Evolutionary conservation across 2,113 vertebrate genomes (phyloP).

Genomic region (Lagopus leucura): DNA sequence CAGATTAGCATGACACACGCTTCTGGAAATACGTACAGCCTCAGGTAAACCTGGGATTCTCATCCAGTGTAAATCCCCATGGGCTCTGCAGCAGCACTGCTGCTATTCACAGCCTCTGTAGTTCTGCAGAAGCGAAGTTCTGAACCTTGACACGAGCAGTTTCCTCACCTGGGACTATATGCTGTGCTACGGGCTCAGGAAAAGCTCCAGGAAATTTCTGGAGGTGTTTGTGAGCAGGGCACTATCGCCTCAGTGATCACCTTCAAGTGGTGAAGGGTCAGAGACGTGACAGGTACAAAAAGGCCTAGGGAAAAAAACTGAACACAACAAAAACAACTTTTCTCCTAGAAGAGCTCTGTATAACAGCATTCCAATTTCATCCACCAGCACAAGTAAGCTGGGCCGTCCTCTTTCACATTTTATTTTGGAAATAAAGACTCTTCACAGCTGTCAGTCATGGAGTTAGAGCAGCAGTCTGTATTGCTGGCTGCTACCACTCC

Average conservation of each 20-base stretch:
- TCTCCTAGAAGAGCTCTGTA: neutral
- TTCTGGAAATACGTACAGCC: neutral
- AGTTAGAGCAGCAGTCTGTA: neutral
- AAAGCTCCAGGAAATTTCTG: conserved; percentile 23
- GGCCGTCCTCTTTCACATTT: neutral
- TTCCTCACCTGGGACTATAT: neutral
- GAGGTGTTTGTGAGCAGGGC: conserved; percentile 27
- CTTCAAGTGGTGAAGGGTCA: conserved; percentile 8
- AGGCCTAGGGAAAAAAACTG: neutral
- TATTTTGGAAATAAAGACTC: neutral
- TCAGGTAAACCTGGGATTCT: neutral
- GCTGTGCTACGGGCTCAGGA: neutral
- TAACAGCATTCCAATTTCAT: conserved; percentile 34
- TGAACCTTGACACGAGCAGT: neutral
- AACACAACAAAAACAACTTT: neutral
- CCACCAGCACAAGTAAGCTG: neutral
- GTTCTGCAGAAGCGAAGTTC: neutral
- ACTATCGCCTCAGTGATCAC: neutral
- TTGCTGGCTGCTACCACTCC: neutral
- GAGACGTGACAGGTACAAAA: conserved; percentile 12
- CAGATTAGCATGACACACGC: neutral
- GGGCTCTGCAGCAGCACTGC: neutral
- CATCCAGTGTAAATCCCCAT: conserved; percentile 2
- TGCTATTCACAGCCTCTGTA: neutral
- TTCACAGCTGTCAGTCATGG: neutral